phyloP scores from a whole-genome alignment of 2,113 vertebrate species.

The Istiophorus platypterus region DNA sequence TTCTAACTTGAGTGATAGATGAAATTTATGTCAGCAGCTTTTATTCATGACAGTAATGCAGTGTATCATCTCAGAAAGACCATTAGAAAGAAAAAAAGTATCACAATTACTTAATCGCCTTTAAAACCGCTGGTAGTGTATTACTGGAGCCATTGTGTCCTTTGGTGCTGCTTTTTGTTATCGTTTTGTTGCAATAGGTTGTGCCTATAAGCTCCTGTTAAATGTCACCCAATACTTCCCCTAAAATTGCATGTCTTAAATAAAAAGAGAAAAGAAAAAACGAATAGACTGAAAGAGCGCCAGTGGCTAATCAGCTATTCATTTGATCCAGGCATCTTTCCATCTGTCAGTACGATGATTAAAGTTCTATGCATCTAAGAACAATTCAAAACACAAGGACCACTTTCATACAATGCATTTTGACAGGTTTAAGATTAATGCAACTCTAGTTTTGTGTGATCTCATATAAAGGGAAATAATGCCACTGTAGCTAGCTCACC shows the following conservation, averaged over 20 bases:
- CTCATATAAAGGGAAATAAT: neutral
- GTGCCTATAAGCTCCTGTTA: neutral
- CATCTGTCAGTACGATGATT: constrained; percentile 1
- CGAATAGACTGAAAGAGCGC: neutral
- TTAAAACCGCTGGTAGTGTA: neutral
- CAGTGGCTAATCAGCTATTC: neutral
- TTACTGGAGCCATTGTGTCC: neutral
- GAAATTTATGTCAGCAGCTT: neutral
- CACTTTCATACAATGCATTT: neutral
- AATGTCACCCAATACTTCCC: neutral
- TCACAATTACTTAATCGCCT: neutral
- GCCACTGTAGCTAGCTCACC: neutral
- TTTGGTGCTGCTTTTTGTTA: neutral
- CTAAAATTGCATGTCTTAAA: neutral
- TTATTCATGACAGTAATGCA: neutral
- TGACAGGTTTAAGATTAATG: constrained; percentile 3
- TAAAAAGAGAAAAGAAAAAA: neutral
- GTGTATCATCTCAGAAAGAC: neutral
- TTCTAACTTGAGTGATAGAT: constrained; percentile 6
- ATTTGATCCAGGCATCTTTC: constrained; percentile 11
- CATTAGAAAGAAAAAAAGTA: neutral
- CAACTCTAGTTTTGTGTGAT: neutral
- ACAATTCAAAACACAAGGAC: neutral
- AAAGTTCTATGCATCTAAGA: neutral
- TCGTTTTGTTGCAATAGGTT: neutral